Conservation (phyloP, 2,113 vertebrate species). For the Microcebus lehilahytsara region DNA sequence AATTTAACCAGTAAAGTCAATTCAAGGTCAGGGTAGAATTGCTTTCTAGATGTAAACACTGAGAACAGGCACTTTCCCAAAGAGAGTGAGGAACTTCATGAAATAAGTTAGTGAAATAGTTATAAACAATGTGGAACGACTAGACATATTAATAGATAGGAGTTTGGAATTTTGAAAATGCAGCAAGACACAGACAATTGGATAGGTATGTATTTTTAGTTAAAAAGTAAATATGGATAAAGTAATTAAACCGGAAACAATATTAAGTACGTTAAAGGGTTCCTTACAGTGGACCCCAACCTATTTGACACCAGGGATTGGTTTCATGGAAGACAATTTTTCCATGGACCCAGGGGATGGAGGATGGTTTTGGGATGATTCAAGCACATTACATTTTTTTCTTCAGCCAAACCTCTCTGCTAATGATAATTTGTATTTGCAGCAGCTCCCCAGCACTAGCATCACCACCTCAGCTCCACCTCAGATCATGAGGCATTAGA, state of each 20-base stretch:
- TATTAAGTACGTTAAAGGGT: not conserved
- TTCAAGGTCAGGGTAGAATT: not conserved
- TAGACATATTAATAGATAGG: not conserved
- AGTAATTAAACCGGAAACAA: slow-evolving; percentile 32
- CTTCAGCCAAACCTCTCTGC: too few species aligned
- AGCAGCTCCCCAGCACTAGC: too few species aligned
- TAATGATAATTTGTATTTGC: too few species aligned
- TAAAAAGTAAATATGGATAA: slow-evolving; percentile 18
- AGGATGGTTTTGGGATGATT: too few species aligned
- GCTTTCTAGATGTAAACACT: not conserved
- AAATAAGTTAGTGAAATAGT: not conserved
- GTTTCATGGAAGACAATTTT: too few species aligned
- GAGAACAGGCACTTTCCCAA: slow-evolving; percentile 1
- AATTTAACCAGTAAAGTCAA: not conserved
- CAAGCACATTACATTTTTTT: too few species aligned
- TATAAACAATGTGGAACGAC: not conserved
- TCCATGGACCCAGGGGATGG: too few species aligned
- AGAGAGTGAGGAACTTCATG: not conserved
- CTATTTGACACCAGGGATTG: too few species aligned
- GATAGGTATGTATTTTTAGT: not conserved
- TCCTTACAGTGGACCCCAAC: not conserved
- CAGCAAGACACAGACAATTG: not conserved
- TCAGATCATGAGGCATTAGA: too few species aligned
- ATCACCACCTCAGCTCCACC: too few species aligned
- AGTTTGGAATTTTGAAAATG: not conserved